Evolutionary conservation across 2,113 vertebrate genomes (phyloP).

Genomic region (Garra rufa): DNA sequence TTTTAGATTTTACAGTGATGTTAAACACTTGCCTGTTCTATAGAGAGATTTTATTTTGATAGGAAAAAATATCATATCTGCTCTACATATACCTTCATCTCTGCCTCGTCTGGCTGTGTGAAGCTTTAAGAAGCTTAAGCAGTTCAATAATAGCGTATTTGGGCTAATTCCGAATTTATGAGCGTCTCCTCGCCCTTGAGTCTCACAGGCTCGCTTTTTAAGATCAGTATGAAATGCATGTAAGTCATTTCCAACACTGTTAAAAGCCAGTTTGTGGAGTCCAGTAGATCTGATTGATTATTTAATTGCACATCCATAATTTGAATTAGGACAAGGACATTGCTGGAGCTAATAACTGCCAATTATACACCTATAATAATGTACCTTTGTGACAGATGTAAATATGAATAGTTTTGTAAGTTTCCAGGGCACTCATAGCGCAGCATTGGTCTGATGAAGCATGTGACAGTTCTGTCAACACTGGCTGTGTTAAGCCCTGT

Average conservation of each 20-base stretch:
- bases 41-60: background rate
- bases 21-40: background rate
- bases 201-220: background rate
- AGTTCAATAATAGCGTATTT: slow-evolving; percentile 23
- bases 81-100: background rate
- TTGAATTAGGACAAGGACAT: background rate
- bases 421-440: background rate
- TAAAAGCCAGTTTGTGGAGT: background rate
- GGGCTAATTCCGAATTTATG: slow-evolving; percentile 21
- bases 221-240: background rate
- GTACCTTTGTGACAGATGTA: background rate
- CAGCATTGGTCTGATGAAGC: background rate
- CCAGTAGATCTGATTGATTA: background rate
- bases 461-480: background rate
- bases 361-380: background rate
- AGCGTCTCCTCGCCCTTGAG: background rate
- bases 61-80: background rate
- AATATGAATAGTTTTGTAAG: background rate
- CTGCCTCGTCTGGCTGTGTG: background rate
- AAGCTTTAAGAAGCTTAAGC: slow-evolving; percentile 31
- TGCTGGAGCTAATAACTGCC: background rate
- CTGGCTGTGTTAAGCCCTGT: background rate
- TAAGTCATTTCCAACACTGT: background rate
- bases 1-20: background rate
- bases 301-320: background rate